These are phyloP conservation scores for Anisognathus igniventris DNA, from an alignment of 2,797 vertebrate species.

Conservation along the genomic window DNA sequence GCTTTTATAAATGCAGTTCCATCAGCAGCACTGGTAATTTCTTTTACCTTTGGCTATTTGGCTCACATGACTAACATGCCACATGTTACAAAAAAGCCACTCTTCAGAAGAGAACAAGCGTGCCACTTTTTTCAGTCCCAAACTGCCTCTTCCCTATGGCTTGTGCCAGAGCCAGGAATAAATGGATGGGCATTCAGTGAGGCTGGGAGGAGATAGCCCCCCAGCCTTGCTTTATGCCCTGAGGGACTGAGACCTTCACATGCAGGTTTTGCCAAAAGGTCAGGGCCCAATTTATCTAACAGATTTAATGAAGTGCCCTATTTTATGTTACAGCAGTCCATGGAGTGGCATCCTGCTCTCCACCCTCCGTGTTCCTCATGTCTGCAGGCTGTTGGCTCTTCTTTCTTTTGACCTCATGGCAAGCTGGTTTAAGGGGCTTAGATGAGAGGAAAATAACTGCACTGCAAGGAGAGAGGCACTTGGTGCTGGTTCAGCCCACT, in stretches of 20 bases:
- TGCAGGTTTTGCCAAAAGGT: neutral
- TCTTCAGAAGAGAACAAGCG: neutral
- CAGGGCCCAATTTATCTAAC: neutral
- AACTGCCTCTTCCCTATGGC: neutral
- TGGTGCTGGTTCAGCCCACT: neutral
- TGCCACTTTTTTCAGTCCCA: neutral
- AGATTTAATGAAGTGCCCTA: neutral
- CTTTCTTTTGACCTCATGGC: neutral
- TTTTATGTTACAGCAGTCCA: neutral
- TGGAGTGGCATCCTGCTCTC: neutral
- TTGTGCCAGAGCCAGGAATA: neutral
- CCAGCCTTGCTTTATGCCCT: neutral
- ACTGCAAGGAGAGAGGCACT: neutral
- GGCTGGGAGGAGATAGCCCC: neutral
- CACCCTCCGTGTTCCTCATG: fast-evolving
- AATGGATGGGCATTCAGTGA: neutral
- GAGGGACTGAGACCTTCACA: neutral
- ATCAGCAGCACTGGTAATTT: neutral
- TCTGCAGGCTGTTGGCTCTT: neutral
- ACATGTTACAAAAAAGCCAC: neutral
- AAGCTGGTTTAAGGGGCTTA: neutral
- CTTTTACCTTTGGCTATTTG: constrained; percentile 48
- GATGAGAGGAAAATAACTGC: neutral
- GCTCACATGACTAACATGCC: neutral
- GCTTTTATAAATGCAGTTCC: constrained; percentile 10